Base-by-base conservation (phyloP, 1,140 invertebrate genomes). In the Formica exsecta region DNA sequence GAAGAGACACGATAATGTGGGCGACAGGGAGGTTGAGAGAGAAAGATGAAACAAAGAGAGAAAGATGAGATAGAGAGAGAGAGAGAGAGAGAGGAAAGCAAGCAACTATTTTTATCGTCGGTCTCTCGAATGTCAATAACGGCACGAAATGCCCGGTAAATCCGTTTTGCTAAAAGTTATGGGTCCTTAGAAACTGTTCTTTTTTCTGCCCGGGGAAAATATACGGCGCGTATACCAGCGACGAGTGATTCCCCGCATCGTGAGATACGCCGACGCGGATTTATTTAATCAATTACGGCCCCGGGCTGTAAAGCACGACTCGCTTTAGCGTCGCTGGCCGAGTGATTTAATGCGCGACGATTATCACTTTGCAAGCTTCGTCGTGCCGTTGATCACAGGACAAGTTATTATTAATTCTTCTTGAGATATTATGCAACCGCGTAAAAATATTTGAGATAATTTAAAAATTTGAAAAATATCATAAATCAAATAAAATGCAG, bases 91-190 rank as follows among this genome's bases (percentile, higher is more conserved):
- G 36, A 4, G 16, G 59, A 64, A 22, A 62, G 68, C 54, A 22
- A 11, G n/a, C 38, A 16, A 54, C 71, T 90, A 87, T 87, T 89
- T 90, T 90, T 89, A 89, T 76, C 65, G 71, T 51, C 61, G 38
- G n/a, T 68, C 48, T 51, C 48, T 51, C 75, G 66, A 80, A 66
- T 76, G 68, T 87, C 77, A 65, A 80, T 80, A 85, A 87, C 85
- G 51, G 44, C 54, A 22, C 79, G 48, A 13, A 76, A 71, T 62
- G 71, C 29, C 38, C 29, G n/a, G 22, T 57, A 77, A 88, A 76
- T 76, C 54, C 51, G 62, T 54, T 75, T 70, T 73, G 38, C 51
- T 54, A 54, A n/a, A 77, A 77, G 83, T 57, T 76, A 76, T 32
- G 83, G 68, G 68, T 83, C 38, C 38, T 83, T 48, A 68, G 79